phyloP scores from a whole-genome alignment of 1,140 invertebrate species.

The Coboldia fuscipes region DNA sequence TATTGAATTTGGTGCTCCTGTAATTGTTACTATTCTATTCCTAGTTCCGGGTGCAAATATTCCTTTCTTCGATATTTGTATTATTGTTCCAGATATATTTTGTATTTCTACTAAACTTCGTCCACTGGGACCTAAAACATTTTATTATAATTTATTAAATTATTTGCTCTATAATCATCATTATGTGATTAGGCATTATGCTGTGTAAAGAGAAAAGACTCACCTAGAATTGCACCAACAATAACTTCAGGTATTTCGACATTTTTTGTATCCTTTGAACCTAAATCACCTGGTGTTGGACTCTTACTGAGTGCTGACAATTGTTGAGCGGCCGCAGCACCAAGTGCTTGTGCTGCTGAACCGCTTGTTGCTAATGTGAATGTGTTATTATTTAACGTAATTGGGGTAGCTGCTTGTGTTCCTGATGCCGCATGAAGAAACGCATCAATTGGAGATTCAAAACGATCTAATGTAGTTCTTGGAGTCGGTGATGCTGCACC shows the following conservation, averaged over 20 bases:
- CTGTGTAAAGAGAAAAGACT: conserved; percentile 9
- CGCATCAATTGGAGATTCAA: conserved; percentile 35
- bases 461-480: conserved; percentile 41
- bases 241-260: conserved; percentile 87
- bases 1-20: conserved; percentile 69
- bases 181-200: neutral
- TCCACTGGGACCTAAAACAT: conserved; percentile 59
- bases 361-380: conserved; percentile 50
- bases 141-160: conserved; percentile 1
- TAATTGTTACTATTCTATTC: conserved; percentile 92
- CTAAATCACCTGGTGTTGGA: conserved; percentile 54
- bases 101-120: conserved; percentile 92
- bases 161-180: neutral
- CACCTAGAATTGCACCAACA: conserved; percentile 87
- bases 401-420: conserved; percentile 39
- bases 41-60: conserved; percentile 89
- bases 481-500: conserved; percentile 34
- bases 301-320: conserved; percentile 70
- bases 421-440: conserved; percentile 44
- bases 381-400: conserved; percentile 52
- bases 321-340: conserved; percentile 53
- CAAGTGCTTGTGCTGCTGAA: conserved; percentile 37
- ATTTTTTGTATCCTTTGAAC: conserved; percentile 60
- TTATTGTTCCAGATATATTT: conserved; percentile 85
- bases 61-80: conserved; percentile 97